A percentile compares a stretch with the other conserved stretches of the same genome.
Evolutionary conservation across 2,888 invertebrate species (phyloP).

Genomic region (Camponotus fellah): DNA sequence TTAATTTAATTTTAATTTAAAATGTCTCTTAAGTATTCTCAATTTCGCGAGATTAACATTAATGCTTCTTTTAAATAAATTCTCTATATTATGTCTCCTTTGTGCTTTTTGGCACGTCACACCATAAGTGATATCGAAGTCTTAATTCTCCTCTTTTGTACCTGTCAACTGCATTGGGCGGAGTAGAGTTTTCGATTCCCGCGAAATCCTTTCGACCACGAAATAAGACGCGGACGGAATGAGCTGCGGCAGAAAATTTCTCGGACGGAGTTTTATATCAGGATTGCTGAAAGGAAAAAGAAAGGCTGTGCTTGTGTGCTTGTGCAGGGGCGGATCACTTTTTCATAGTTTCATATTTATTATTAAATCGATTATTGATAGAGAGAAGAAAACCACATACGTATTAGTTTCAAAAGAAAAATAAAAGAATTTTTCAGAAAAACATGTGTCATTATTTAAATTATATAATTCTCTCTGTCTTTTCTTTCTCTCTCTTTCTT

Average conservation of each 20-base stretch:
- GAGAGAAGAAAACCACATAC: background rate
- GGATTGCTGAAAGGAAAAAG: background rate
- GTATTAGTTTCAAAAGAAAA: background rate
- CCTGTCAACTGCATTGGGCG: constrained; percentile 46
- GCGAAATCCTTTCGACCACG: constrained; percentile 46
- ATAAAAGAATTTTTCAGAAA: background rate
- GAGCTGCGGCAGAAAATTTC: constrained; percentile 45
- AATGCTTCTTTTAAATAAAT: constrained; percentile 26
- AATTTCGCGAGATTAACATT: background rate
- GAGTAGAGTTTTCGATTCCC: constrained; percentile 38
- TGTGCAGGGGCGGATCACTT: constrained; percentile 9
- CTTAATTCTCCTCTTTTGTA: constrained; percentile 21
- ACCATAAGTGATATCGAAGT: constrained; percentile 2
- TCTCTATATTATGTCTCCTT: background rate
- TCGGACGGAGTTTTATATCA: constrained; percentile 38
- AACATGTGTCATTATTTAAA: constrained; percentile 14
- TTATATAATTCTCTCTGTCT: no score
- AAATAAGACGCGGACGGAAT: constrained; percentile 50
- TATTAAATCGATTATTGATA: background rate
- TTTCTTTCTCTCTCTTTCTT: no score
- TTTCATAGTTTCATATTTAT: constrained; percentile 9
- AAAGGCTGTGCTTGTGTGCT: background rate
- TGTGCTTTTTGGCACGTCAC: background rate
- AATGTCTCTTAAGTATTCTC: background rate
- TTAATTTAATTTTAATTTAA: background rate